Percentiles rank a stretch among this genome's conserved stretches.
phyloP scores from a whole-genome alignment of 2,888 invertebrate species.

The Drosophila macrospina region DNA sequence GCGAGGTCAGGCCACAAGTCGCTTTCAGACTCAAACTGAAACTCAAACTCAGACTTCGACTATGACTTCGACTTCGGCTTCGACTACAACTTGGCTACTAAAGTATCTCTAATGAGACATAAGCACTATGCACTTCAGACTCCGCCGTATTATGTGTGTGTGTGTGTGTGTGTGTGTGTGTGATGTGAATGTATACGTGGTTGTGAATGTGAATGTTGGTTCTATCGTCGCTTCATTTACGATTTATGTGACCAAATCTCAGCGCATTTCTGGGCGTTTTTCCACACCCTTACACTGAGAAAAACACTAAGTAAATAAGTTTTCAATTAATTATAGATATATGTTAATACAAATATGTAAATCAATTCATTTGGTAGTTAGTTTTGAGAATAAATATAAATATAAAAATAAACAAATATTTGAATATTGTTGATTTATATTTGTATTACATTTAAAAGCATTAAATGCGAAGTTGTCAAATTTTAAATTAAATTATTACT shows the following conservation, averaged over 20 bases:
- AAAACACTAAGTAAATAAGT: not conserved
- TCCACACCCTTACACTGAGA: slow-evolving; percentile 1
- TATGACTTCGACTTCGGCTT: slow-evolving; percentile 13
- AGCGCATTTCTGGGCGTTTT: slow-evolving; percentile 10
- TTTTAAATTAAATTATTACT: too few relatives aligned
- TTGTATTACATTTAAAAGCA: too few relatives aligned
- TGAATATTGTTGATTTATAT: too few relatives aligned
- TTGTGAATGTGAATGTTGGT: not conserved
- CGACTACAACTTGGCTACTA: slow-evolving; percentile 48
- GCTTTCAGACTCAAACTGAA: slow-evolving; percentile 23
- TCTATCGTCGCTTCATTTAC: slow-evolving; percentile 41
- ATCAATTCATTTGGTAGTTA: too few relatives aligned
- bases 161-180: too few relatives aligned
- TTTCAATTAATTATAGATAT: not conserved
- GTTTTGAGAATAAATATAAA: too few relatives aligned
- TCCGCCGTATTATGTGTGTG: slow-evolving; percentile 39
- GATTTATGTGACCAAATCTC: slow-evolving; percentile 60
- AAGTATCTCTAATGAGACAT: slow-evolving; percentile 82
- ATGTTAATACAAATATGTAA: not conserved
- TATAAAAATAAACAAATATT: too few relatives aligned
- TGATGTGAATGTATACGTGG: slow-evolving; percentile 40
- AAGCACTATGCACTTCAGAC: slow-evolving; percentile 75
- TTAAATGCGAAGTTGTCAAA: too few relatives aligned
- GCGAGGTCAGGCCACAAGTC: slow-evolving; percentile 71
- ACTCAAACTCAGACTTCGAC: slow-evolving; percentile 24